Percentiles rank a stretch among this genome's conserved stretches.
phyloP scores from a whole-genome alignment of 2,888 invertebrate genomes.

The Rambutsinella grinnellia region DNA sequence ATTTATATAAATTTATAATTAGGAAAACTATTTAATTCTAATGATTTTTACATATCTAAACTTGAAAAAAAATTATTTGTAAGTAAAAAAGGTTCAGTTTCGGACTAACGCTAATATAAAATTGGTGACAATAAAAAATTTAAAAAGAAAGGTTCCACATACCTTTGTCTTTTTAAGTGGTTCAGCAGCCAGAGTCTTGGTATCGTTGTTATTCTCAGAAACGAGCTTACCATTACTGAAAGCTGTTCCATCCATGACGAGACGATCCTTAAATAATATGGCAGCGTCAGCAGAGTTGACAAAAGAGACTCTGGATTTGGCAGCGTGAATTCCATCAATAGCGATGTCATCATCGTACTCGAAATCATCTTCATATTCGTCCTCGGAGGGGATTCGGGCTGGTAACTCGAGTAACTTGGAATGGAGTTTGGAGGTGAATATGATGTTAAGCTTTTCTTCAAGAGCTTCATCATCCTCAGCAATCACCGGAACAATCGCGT shows the following conservation, averaged over 20 bases:
- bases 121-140: too few relatives aligned
- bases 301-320: conserved; percentile 40
- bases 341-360: conserved; percentile 34
- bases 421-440: conserved; percentile 39
- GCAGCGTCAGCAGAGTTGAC: conserved; percentile 41
- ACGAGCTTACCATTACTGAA: background rate
- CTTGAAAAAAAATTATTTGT: background rate
- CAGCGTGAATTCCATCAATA: conserved; percentile 32
- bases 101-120: too few relatives aligned
- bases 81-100: too few relatives aligned
- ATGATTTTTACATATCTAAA: background rate
- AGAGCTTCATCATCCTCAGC: background rate
- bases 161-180: conserved; percentile 47
- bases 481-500: conserved; percentile 38
- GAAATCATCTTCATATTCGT: conserved; percentile 42
- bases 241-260: conserved; percentile 11
- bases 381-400: conserved; percentile 56
- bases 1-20: background rate
- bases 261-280: conserved; percentile 33
- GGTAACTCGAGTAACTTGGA: conserved; percentile 59
- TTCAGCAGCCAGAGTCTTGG: conserved; percentile 17
- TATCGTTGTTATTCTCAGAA: conserved; percentile 34
- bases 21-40: background rate
- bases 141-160: too few relatives aligned
- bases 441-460: conserved; percentile 11